Conservation (phyloP, 1,140 invertebrate species). For the Dinothrombium tinctorium region DNA sequence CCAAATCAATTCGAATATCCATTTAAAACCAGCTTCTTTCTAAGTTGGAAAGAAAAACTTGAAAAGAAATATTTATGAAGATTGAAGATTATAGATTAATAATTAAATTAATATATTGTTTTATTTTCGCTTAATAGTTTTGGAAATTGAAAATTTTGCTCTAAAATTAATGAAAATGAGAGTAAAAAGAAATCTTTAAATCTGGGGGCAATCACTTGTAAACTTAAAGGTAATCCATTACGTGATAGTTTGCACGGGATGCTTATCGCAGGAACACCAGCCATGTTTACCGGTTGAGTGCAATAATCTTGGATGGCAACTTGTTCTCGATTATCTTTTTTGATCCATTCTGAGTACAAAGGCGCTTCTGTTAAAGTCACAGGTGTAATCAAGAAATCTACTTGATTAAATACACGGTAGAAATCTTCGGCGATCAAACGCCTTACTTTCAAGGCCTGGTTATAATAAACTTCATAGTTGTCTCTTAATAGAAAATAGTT, state of each 20-base stretch:
- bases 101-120: no score
- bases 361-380: conserved; percentile 66
- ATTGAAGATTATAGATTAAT: no score
- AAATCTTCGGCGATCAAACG: conserved; percentile 74
- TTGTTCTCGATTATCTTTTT: conserved; percentile 55
- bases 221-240: conserved; percentile 51
- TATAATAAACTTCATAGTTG: conserved; percentile 81
- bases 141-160: conserved; percentile 39
- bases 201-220: conserved; percentile 71
- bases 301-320: conserved; percentile 75
- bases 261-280: conserved; percentile 69
- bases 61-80: no score
- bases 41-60: no score
- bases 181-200: conserved; percentile 53
- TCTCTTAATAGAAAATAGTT: conserved; percentile 75
- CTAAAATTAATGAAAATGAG: conserved; percentile 57
- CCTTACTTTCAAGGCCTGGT: conserved; percentile 66
- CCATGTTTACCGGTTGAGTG: conserved; percentile 85
- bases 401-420: conserved; percentile 32
- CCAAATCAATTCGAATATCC: conserved; percentile 57
- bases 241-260: conserved; percentile 53
- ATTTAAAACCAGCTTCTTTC: no score
- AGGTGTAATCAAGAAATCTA: conserved; percentile 76
- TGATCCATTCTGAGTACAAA: conserved; percentile 45
- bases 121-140: no score